Evolutionary conservation across 1,140 invertebrate species (phyloP), one percentile per base, ranked within the genome.

Genomic region (Dryas iulia): DNA sequence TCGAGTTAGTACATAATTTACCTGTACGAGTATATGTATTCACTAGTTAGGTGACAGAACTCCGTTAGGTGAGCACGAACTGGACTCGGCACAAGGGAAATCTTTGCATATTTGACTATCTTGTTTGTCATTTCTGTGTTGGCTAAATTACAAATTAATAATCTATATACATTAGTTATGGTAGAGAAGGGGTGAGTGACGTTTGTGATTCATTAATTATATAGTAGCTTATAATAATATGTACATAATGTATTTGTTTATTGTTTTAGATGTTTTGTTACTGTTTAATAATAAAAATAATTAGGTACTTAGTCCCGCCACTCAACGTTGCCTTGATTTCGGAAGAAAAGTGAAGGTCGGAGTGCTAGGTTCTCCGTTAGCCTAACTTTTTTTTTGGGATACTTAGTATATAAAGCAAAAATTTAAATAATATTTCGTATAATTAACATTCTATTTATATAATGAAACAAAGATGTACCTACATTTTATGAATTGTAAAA

Each of bases 91-190:
- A 65, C 81, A 47, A n/a, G 70, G 75, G 82, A 73, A 65, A 77
- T 84, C 78, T 82, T 81, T 84, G 76, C 80, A 79, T 78, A 78
- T 80, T 78, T 81, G 72, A 78, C 71, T 76, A 78, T 72, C 74
- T 72, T 71, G 76, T 82, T 82, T 82, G 76, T 76, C 64, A 75
- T 73, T 69, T 31, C 73, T 66, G 61, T 74, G 70, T 74, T 58
- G 31, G 69, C 35, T 33, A 39, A 39, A 72, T 30, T 39, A 54
- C 31, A 71, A 56, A 71, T 71, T 71, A 65, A 65, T 71, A 65
- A 65, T 71, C 33, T 58, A 66, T 31, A 25, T 24, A 54, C 54
- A 28, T 24, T 66, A 59, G 53, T 66, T 59, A 66, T 25, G 26
- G 31, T 54, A 12, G 28, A 31, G 7, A 24, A 14, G 8, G 39